Base-by-base conservation (phyloP, 2,797 vertebrate species). In the Petrocephalus schoutedeni region DNA sequence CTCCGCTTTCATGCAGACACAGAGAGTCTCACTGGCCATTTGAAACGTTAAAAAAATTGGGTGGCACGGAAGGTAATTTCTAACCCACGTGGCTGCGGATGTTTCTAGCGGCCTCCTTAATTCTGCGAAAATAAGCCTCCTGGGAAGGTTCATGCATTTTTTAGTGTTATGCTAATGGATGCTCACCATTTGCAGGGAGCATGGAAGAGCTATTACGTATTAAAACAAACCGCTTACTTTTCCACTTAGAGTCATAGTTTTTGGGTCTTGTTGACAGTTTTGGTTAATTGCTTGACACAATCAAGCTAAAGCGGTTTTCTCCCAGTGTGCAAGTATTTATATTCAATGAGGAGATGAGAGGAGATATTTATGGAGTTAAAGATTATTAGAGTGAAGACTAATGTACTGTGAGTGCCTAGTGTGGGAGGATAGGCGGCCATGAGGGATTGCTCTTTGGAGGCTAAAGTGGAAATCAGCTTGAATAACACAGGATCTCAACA, bases 131-230 rank as follows among this genome's bases (percentile, higher is more conserved):
- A 90, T 91, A 88, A 88, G 88, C 88, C 93, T 90, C 89, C 4
- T 0, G 94, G 94, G 94, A 94, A 90, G 94, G 92, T 92, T 94
- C 92, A 91, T 92, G 91, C 92, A 91, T 93, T 92, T 94, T 94
- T 94, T 93, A 94, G 4, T 93, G 88, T 94, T 93, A 94, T 93
- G 85, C 84, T 94, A 95, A 95, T 93, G 95, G 95, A 93, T 93
- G 92, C 93, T 94, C 95, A 93, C 93, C 93, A 92, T 94, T 92
- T 93, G 90, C 89, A 90, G 91, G 88, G 90, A 93, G 93, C 92
- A 92, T 91, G 89, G 57, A 93, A 94, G 93, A 93, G 92, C 94
- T 64, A 93, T 91, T 89, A 92, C 91, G 93, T 95, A 95, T 94
- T 91, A 93, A 95, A 95, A 89, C 64, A 91, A 93, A 89, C 93